Conservation (phyloP, 1,140 invertebrate species). For the Dysdera silvatica region DNA sequence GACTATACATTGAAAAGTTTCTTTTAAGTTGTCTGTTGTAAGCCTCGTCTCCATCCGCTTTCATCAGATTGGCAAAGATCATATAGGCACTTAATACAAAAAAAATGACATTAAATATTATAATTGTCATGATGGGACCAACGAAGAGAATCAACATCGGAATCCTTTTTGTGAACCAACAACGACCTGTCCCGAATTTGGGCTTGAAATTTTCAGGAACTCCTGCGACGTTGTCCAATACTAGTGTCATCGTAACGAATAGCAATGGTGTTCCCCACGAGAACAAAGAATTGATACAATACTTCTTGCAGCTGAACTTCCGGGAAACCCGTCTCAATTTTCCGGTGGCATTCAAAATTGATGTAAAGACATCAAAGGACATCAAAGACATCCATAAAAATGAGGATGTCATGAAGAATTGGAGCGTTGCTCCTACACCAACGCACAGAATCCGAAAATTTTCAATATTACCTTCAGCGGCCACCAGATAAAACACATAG, state of each 20-base stretch:
- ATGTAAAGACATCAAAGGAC: constrained; percentile 93
- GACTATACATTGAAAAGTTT: constrained; percentile 51
- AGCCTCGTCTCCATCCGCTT: constrained; percentile 31
- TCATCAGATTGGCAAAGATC: constrained; percentile 44
- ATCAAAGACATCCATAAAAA: constrained; percentile 96
- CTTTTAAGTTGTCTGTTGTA: constrained; percentile 33
- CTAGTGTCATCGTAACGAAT: constrained; percentile 45
- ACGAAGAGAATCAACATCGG: constrained; percentile 51
- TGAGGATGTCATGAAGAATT: constrained; percentile 85
- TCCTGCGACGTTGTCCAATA: constrained; percentile 42
- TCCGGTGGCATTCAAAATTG: constrained; percentile 50
- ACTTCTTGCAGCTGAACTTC: constrained; percentile 42
- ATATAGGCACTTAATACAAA: constrained; percentile 50
- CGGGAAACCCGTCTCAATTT: constrained; percentile 45
- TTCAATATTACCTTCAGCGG: background rate
- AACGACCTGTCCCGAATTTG: constrained; percentile 37
- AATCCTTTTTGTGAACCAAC: constrained; percentile 51
- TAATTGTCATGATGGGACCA: constrained; percentile 46
- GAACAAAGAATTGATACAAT: constrained; percentile 49
- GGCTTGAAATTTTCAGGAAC: constrained; percentile 41
- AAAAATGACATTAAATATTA: constrained; percentile 48
- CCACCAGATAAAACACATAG: background rate
- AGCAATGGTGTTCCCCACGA: constrained; percentile 50
- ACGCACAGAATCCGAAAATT: constrained; percentile 41
- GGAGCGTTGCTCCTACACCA: constrained; percentile 65